Percentiles rank a stretch among this genome's conserved stretches.
Conservation (phyloP, 2,113 vertebrate genomes). For the Psophia crepitans region DNA sequence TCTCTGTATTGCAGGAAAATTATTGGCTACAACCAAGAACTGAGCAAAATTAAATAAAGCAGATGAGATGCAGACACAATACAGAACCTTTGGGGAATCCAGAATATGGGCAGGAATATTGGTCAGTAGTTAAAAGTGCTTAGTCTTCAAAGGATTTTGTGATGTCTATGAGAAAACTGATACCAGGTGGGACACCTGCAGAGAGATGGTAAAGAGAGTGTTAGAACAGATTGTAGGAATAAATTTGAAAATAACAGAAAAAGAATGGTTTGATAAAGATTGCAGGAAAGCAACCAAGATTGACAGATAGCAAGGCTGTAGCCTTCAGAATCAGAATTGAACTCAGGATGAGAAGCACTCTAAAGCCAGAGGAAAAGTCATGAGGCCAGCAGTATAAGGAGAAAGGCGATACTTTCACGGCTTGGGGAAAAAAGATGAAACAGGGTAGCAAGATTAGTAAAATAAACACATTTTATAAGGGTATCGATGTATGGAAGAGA, state of each 20-base stretch:
- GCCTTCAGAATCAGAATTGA: not conserved
- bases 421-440: not conserved
- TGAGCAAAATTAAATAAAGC: not conserved
- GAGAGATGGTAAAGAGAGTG: rapidly evolving
- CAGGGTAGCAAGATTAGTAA: not conserved
- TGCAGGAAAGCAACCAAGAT: not conserved
- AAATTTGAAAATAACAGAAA: not conserved
- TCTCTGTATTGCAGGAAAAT: not conserved
- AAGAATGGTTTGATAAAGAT: not conserved
- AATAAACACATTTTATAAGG: not conserved
- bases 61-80: not conserved
- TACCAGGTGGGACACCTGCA: not conserved
- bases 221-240: not conserved
- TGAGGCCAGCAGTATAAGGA: not conserved
- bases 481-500: not conserved
- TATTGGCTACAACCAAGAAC: not conserved
- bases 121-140: not conserved
- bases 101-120: not conserved
- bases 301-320: not conserved
- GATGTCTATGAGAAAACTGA: not conserved
- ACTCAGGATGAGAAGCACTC: not conserved
- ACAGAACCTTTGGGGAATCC: not conserved
- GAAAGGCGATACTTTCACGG: not conserved
- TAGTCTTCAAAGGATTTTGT: not conserved
- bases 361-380: not conserved